Base-by-base conservation (phyloP, 2,888 invertebrate genomes). In the Agrilus cyanescens region DNA sequence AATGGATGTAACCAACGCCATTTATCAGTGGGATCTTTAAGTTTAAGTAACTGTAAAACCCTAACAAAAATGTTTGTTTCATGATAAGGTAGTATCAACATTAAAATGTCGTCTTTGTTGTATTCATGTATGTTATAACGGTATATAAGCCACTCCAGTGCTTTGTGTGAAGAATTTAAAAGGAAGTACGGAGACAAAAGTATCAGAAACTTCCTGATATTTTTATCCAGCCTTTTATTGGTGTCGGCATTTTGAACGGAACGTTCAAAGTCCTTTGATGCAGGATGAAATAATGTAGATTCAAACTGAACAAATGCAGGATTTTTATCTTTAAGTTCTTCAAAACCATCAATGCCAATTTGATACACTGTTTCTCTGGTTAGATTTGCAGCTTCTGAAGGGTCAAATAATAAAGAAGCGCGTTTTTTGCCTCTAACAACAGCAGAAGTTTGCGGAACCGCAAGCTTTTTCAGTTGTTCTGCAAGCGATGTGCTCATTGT, bases 141-240 rank as follows among this genome's bases (percentile, higher is more conserved):
- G 57, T 88, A 78, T 36, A 97, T 79, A 3, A 98, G 73, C 96
- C 96, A 98, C 71, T 98, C 98, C 37, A 98, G 64, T 2, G 91
- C 84, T 70, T 94, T 89, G 51, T 94, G 90, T 0, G 90, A 77
- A 6, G 82, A 76, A 54, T 84, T 85, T 1, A 93, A 68, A 38
- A 90, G 71, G 52, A 97, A 82, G 62, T 93, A 95, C 0, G 97
- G 97, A 1, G 93, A 87, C 4, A 95, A 54, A 31, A 81, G 72
- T 2, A 83, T 65, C 1, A 97, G 67, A 65, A 96, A 95, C 49
- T 79, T 80, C 41, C 78, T 75, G 15, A 98, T 82, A 4, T 73
- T 74, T 32, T 71, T 70, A 65, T 95, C 75, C 12, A 98, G 66
- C 52, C 79, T 75, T 46, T 78, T 68, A 61, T 96, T 96, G 0